These are phyloP conservation scores for Teinopalpus imperialis DNA, from an alignment of 2,888 invertebrate species.

Conservation along the genomic window DNA sequence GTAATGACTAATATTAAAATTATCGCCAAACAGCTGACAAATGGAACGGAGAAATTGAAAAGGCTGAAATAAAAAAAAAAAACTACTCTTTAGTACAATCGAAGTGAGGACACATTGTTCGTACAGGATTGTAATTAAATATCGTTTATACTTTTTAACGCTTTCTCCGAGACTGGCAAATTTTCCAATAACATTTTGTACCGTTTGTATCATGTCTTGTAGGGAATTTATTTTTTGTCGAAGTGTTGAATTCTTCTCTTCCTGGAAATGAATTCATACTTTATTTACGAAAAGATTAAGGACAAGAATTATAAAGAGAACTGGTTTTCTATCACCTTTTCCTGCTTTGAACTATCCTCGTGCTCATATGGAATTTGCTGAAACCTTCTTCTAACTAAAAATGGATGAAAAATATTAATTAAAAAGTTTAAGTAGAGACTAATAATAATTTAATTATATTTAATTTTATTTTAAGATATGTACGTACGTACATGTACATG, in stretches of 20 bases:
- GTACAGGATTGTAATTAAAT: conserved; percentile 16
- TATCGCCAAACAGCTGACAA: conserved; percentile 94
- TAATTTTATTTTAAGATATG: too few relatives aligned
- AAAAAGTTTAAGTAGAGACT: background rate
- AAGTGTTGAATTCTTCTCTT: conserved; percentile 94
- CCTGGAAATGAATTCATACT: conserved; percentile 75
- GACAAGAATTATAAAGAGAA: background rate
- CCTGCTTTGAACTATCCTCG: conserved; percentile 20
- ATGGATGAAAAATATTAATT: conserved; percentile 13
- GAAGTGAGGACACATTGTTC: conserved; percentile 3
- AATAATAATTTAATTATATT: too few relatives aligned
- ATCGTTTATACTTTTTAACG: conserved; percentile 90
- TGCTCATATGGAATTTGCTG: conserved; percentile 14
- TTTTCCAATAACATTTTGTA: conserved; percentile 96
- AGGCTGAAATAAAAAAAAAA: conserved; percentile 84
- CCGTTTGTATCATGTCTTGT: conserved; percentile 96
- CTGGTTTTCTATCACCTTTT: conserved; percentile 25
- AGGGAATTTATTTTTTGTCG: conserved; percentile 94
- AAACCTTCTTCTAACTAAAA: conserved; percentile 24
- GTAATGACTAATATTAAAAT: conserved; percentile 86
- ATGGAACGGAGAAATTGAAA: conserved; percentile 97
- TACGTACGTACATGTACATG: too few relatives aligned
- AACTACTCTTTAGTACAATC: conserved; percentile 15
- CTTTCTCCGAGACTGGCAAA: conserved; percentile 94
- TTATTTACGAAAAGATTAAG: background rate